Base-by-base conservation (phyloP, 2,888 invertebrate genomes). In the Aspidapion aeneum region DNA sequence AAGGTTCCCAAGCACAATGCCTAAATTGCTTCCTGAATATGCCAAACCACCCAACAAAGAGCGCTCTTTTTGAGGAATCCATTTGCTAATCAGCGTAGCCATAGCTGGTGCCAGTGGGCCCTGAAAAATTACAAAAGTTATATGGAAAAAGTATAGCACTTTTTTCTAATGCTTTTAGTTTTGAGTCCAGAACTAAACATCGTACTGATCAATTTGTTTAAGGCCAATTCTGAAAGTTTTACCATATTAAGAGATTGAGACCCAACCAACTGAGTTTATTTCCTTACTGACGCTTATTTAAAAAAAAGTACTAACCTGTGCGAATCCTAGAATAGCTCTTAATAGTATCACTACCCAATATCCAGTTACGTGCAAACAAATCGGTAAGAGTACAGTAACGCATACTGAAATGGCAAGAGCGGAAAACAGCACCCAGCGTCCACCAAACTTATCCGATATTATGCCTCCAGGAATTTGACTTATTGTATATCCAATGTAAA, bases 401-500 rank as follows among this genome's bases (percentile, higher is more conserved):
- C 93, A 76, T 0, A 91, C 91, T 0, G 93, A 92, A 12, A 90
- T 87, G 0, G 93, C 79, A 18, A 94, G 88, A 57, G 93, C 94
- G 58, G 90, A 81, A 0, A 91, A 91, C 51, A 93, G 82, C 0
- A 91, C 86, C 80, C 91, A 89, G 76, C 94, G 94, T 16, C 92
- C 94, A 21, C 94, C 94, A 67, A 90, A 90, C 66, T 85, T 85
- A 72, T 91, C 92, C 0, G 93, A 89, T 48, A 94, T 74, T 63
- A 89, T 82, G 60, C 92, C 93, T 55, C 92, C 93, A 0, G 93
- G 93, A 49, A 94, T 77, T 74, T 94, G 93, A 0, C 92, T 92
- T 0, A 91, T 65, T 1, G 93, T 87, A 79, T 94, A 94, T 1
- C 94, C 93, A 82, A 90, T 91, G 80, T 91, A 94, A 79, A 94